Evolutionary conservation across 2,888 invertebrate species (phyloP).

Genomic region (Luperina nickerlii): DNA sequence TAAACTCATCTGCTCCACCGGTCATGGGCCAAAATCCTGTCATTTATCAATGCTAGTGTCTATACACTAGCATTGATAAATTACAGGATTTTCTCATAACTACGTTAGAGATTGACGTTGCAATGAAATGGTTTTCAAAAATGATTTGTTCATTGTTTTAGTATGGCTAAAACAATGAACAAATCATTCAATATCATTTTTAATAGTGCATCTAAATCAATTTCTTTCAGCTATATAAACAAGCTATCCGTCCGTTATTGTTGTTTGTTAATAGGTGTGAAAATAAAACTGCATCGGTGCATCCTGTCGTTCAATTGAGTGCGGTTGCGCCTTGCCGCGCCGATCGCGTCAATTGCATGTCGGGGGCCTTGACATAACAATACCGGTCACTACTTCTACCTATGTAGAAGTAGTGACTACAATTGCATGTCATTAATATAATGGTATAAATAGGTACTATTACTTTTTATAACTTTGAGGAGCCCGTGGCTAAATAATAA

Average conservation of each 20-base stretch:
- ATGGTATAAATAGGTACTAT: neutral
- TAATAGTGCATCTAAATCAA: neutral
- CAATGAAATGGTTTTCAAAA: neutral
- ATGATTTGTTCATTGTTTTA: neutral
- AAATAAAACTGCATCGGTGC: constrained; percentile 47
- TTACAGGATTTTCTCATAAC: neutral
- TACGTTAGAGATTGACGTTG: neutral
- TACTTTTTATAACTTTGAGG: neutral
- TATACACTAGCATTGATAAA: neutral
- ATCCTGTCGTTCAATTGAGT: constrained; percentile 61
- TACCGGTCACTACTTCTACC: constrained; percentile 12
- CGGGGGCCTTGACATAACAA: constrained; percentile 57
- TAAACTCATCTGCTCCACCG: too few species aligned
- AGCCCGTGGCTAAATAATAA: too few species aligned
- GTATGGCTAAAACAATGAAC: neutral
- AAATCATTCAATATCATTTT: neutral
- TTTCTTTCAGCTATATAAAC: neutral
- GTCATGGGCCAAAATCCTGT: too few species aligned
- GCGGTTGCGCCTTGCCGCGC: constrained; percentile 44
- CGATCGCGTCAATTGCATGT: constrained; percentile 60
- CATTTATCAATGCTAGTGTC: too few species aligned
- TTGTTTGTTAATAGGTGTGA: constrained; percentile 38
- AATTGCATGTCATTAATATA: neutral
- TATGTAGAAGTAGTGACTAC: neutral
- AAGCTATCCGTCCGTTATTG: neutral